Evolutionary conservation across 2,888 invertebrate genomes (phyloP), one percentile per base, ranked within the genome.

Genomic region (Cybosia mesomella): DNA sequence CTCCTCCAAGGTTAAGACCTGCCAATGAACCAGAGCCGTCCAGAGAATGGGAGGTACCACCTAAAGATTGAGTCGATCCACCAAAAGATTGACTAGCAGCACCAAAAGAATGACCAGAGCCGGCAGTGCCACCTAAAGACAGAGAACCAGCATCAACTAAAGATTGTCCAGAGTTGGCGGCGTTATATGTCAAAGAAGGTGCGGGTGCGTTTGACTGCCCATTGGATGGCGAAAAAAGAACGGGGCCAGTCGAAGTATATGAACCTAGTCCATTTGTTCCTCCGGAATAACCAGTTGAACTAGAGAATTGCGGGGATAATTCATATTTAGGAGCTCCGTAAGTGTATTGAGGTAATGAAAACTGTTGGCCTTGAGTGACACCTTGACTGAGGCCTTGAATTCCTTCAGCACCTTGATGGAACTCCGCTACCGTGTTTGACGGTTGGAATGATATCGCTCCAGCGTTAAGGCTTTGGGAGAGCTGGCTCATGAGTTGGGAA

Each of bases 241-340:
- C 94, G 21, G 95, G 95, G 28, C 94, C 92, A 67, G 93, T 93
- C 24, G 94, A 90, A 43, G 62, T 54, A 62, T 91, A 95, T 21
- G 94, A 92, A 49, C 95, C 90, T 22, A 95, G 85, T 32, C 95
- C 94, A 74, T 95, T 95, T n/a, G 89, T 87, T 53, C 92, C 92
- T 49, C 89, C 77, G 43, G 94, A 90, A 73, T 95, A 95, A 10
- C 92, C 85, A 34, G 94, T 93, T 39, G 87, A 85, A 64, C 85
- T 87, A 7, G 83, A 85, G 39, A 85, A 74, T 67, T 89, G 87
- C 66, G 91, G 91, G 39, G 87, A 85, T n/a, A 89, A 71, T 67
- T 81, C 87, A 57, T 87, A 83, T 74, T 92, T 88, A 13, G 92
- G 92, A 22, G 84, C 80, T 68, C 84, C 90, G 62, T 85, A 92